Evolutionary conservation across 1,140 invertebrate genomes (phyloP).

Genomic region (Phymorhynchus buccinoides): DNA sequence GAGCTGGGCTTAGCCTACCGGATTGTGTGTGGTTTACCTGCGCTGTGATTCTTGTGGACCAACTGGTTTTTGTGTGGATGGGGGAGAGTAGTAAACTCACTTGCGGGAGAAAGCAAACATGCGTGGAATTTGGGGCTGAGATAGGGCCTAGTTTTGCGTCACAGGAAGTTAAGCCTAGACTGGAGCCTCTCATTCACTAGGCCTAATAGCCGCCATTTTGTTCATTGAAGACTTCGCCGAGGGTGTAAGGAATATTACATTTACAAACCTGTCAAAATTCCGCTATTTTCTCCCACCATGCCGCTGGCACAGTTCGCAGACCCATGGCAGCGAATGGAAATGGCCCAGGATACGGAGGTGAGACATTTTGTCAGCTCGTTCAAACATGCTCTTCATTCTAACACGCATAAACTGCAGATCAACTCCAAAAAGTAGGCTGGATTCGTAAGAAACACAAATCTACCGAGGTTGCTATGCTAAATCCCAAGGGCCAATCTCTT

Average conservation of each 20-base stretch:
- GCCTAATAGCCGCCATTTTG: constrained; percentile 63
- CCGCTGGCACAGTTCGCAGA: constrained; percentile 70
- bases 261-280: constrained; percentile 61
- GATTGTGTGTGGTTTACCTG: not conserved
- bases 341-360: constrained; percentile 68
- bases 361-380: not conserved
- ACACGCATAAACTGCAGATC: too few relatives aligned
- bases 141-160: constrained; percentile 44
- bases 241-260: constrained; percentile 31
- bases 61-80: not conserved
- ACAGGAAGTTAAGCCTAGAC: constrained; percentile 53
- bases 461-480: not conserved
- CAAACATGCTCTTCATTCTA: not conserved
- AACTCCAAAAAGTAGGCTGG: too few relatives aligned
- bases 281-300: constrained; percentile 67
- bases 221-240: constrained; percentile 43
- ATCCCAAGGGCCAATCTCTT: too few relatives aligned
- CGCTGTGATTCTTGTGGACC: not conserved
- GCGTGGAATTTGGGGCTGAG: constrained; percentile 33
- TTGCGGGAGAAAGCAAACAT: constrained; percentile 31
- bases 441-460: too few relatives aligned
- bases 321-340: constrained; percentile 71
- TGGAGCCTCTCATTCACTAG: constrained; percentile 49
- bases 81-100: constrained; percentile 26
- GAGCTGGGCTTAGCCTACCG: not conserved